These are phyloP conservation scores for Fulmarus glacialis DNA, from an alignment of 2,113 vertebrate genomes.

Conservation along the genomic window DNA sequence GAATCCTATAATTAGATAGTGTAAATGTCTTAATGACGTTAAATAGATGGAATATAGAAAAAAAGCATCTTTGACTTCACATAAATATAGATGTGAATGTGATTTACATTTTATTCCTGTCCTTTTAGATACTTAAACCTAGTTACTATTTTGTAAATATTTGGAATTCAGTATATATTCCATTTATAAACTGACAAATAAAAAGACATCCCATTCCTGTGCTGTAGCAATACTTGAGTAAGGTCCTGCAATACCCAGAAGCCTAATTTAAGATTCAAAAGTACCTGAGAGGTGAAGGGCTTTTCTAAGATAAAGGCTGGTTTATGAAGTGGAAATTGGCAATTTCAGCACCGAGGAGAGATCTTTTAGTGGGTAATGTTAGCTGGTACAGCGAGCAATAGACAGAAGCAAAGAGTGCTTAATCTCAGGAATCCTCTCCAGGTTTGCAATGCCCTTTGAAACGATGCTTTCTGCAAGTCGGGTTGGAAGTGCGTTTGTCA, in stretches of 20 bases:
- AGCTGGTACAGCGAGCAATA: accelerated
- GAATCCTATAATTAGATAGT: not conserved
- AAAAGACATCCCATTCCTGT: not conserved
- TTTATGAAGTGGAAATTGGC: not conserved
- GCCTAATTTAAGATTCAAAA: not conserved
- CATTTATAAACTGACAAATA: not conserved
- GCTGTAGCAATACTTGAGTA: not conserved
- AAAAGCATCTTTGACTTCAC: not conserved
- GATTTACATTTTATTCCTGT: not conserved
- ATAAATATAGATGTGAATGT: not conserved
- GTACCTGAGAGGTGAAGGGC: not conserved
- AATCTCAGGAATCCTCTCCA: not conserved
- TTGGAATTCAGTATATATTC: not conserved
- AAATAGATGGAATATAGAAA: not conserved
- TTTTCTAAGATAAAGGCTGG: not conserved
- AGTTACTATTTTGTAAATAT: not conserved
- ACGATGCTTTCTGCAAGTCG: not conserved
- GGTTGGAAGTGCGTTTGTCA: accelerated
- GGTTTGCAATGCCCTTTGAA: not conserved
- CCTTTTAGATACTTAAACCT: not conserved
- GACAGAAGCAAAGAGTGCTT: not conserved
- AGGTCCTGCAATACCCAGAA: not conserved
- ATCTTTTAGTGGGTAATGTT: not conserved
- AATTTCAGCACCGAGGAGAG: not conserved
- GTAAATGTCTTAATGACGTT: not conserved